A percentile compares a stretch with the other conserved stretches of the same genome.
phyloP scores from a whole-genome alignment of 92 coral and sea anemone genomes.

The Hydrozoanthus gracilis region DNA sequence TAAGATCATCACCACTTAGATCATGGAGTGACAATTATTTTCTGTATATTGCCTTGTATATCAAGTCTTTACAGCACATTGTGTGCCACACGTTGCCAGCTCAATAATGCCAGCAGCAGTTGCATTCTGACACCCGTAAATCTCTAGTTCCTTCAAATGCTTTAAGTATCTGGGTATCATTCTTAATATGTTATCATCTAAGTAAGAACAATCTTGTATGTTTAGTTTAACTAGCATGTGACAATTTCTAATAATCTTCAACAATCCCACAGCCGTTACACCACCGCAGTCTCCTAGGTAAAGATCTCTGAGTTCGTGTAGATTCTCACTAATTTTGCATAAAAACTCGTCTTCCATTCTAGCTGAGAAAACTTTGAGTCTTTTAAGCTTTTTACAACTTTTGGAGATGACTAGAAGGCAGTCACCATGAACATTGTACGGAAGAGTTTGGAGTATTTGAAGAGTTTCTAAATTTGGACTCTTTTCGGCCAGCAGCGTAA shows the following conservation, averaged over 20 bases:
- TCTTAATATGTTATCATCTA: conserved; percentile 52
- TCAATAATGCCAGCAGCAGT: conserved; percentile 47
- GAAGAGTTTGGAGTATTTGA: conserved; percentile 43
- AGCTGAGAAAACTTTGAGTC: conserved; percentile 66
- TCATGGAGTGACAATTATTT: too few relatives aligned
- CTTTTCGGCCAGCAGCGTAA: conserved; percentile 71
- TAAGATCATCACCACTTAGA: too few relatives aligned
- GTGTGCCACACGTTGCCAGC: neutral
- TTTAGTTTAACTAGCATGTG: conserved; percentile 60
- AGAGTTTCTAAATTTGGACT: conserved; percentile 74
- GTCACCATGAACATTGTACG: conserved; percentile 67
- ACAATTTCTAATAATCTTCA: conserved; percentile 67
- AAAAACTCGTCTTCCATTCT: conserved; percentile 74
- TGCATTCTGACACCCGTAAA: conserved; percentile 61
- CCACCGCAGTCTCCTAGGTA: conserved; percentile 83
- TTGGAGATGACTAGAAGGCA: conserved; percentile 69
- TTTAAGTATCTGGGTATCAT: conserved; percentile 55
- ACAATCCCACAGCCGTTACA: conserved; percentile 68
- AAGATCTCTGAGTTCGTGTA: conserved; percentile 67
- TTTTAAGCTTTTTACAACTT: conserved; percentile 70
- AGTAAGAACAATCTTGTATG: conserved; percentile 68
- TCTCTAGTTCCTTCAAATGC: conserved; percentile 64
- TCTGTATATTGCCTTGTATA: neutral
- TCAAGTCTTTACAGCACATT: conserved; percentile 29
- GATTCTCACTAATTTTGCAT: conserved; percentile 59